A percentile compares a stretch with the other conserved stretches of the same genome.
These are phyloP conservation scores for Cryptus viduatorius DNA, from an alignment of 2,888 invertebrate genomes.

Conservation along the genomic window DNA sequence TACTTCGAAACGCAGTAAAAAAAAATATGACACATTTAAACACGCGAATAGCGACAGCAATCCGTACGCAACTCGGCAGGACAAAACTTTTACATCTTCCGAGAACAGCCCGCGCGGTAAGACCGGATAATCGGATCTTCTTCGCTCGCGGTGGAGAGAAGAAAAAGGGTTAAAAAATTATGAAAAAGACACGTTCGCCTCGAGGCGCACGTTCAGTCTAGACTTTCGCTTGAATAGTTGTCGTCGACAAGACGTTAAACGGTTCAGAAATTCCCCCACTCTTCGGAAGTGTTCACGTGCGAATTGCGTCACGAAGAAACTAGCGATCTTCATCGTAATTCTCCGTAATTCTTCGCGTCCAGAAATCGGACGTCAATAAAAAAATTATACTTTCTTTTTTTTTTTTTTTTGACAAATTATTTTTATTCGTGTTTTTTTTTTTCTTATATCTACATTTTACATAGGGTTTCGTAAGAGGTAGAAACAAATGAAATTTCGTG, in stretches of 20 bases:
- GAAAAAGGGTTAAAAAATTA: conserved; percentile 54
- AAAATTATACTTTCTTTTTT: not conserved
- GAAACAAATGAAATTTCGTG: conserved; percentile 47
- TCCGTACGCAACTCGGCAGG: conserved; percentile 48
- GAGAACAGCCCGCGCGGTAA: conserved; percentile 72
- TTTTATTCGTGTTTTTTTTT: conserved; percentile 62
- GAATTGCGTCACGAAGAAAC: not conserved
- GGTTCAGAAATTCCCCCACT: conserved; percentile 8
- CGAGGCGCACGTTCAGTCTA: conserved; percentile 31
- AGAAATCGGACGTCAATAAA: not conserved
- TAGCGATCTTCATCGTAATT: not conserved
- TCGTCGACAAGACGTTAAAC: conserved; percentile 8
- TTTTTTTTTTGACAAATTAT: conserved; percentile 52
- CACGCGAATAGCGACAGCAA: not conserved
- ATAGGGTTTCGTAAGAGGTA: conserved; percentile 35
- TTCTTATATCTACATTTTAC: conserved; percentile 61
- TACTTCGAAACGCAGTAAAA: not conserved
- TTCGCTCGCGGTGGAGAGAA: conserved; percentile 71
- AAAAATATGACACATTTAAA: not conserved
- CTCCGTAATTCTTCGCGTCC: no score
- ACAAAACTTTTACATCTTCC: conserved; percentile 78
- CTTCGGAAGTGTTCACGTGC: not conserved
- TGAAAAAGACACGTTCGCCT: conserved; percentile 58
- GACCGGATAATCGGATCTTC: conserved; percentile 81
- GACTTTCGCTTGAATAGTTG: conserved; percentile 1